phyloP scores from a whole-genome alignment of 2,113 vertebrate species.

The Heliornis fulica region DNA sequence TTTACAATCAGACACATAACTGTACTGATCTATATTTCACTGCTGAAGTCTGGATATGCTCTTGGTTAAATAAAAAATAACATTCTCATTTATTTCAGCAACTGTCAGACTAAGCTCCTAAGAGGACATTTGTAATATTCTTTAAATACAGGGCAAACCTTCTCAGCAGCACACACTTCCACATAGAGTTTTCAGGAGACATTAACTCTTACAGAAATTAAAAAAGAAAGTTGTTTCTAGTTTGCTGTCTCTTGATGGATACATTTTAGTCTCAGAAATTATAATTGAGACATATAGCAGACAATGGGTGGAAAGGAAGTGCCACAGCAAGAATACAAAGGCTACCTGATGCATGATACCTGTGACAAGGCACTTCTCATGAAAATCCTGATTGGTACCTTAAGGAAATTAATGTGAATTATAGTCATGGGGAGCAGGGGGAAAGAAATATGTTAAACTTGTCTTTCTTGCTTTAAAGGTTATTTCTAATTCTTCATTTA shows the following conservation, averaged over 20 bases:
- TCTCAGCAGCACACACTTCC: neutral
- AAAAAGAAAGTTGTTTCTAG: neutral
- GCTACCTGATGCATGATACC: neutral
- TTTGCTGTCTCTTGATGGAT: neutral
- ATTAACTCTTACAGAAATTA: neutral
- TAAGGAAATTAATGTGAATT: conserved; percentile 4
- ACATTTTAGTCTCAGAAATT: neutral
- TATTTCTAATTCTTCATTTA: conserved; percentile 54
- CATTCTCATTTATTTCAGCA: neutral
- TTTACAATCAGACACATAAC: neutral
- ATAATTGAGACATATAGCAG: neutral
- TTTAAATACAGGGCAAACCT: neutral
- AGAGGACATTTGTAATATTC: neutral
- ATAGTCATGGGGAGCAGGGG: neutral
- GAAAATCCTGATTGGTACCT: conserved; percentile 8
- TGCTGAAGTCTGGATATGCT: neutral
- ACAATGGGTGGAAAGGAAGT: neutral
- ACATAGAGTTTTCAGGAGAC: neutral
- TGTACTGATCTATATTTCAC: neutral
- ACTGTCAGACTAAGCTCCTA: neutral
- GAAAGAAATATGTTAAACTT: conserved; percentile 45
- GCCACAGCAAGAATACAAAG: conserved; percentile 20
- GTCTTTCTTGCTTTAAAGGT: conserved; percentile 41
- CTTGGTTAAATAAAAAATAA: neutral
- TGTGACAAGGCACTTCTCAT: neutral